Conservation (phyloP, 2,113 vertebrate species). For the Chaetodon auriga region DNA sequence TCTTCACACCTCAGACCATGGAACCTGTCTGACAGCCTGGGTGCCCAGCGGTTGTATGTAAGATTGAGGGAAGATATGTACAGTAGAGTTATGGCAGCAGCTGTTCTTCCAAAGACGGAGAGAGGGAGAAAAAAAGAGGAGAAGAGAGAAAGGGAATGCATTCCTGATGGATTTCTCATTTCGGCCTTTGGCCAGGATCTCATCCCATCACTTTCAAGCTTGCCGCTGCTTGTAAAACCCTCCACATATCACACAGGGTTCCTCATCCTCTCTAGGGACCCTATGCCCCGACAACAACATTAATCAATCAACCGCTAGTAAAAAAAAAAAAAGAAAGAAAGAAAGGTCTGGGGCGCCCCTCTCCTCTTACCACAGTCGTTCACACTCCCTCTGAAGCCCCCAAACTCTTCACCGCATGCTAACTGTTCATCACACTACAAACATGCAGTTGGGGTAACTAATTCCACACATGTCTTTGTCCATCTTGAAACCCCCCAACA, state of each 20-base stretch:
- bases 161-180: slow-evolving; percentile 94
- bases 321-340: slow-evolving; percentile 55
- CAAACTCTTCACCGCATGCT: slow-evolving; percentile 71
- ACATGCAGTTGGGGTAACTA: slow-evolving; percentile 77
- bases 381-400: slow-evolving; percentile 69
- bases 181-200: slow-evolving; percentile 87
- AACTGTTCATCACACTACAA: slow-evolving; percentile 74
- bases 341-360: slow-evolving; percentile 69
- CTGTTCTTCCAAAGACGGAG: slow-evolving; percentile 85
- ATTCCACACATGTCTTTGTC: slow-evolving; percentile 87
- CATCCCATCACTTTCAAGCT: slow-evolving; percentile 92
- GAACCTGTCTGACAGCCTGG: slow-evolving; percentile 66
- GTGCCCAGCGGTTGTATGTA: slow-evolving; percentile 72
- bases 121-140: slow-evolving; percentile 44
- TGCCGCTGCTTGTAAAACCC: slow-evolving; percentile 89
- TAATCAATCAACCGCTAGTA: slow-evolving; percentile 82
- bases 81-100: slow-evolving; percentile 89
- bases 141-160: slow-evolving; percentile 82
- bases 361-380: slow-evolving; percentile 78
- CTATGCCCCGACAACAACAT: slow-evolving; percentile 84
- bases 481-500: slow-evolving; percentile 74
- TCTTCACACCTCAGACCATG: slow-evolving; percentile 60
- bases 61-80: slow-evolving; percentile 77
- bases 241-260: slow-evolving; percentile 88
- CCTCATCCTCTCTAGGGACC: slow-evolving; percentile 85